These are phyloP conservation scores for Scleropages formosus DNA, from an alignment of 2,797 vertebrate species.

Conservation along the genomic window DNA sequence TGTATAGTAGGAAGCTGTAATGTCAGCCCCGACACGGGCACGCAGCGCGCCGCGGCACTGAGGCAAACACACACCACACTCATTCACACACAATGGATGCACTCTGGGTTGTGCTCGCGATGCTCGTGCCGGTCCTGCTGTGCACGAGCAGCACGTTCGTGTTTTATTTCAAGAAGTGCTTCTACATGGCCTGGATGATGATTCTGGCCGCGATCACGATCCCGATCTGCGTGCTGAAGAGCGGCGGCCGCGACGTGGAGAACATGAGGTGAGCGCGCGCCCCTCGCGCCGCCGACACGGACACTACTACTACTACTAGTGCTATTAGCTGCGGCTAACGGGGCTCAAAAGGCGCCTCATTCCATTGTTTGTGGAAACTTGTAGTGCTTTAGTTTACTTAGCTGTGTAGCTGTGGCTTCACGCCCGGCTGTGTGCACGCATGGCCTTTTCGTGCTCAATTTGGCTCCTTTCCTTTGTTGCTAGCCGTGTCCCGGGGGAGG, in stretches of 20 bases:
- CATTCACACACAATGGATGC: conserved; percentile 17
- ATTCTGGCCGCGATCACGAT: conserved; percentile 64
- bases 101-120: conserved; percentile 50
- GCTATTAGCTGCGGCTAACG: not conserved
- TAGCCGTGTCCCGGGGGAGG: no score
- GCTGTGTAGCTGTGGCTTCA: not conserved
- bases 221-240: conserved; percentile 59
- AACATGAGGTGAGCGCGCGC: conserved; percentile 68
- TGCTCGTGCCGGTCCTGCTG: conserved; percentile 57
- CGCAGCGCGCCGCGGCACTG: not conserved
- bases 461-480: no score
- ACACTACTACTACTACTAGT: no score
- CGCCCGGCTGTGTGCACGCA: conserved; percentile 4
- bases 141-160: conserved; percentile 61
- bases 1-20: conserved; percentile 15
- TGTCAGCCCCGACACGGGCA: conserved; percentile 3
- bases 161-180: conserved; percentile 67
- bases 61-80: no score
- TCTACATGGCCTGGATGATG: conserved; percentile 68
- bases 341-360: no score
- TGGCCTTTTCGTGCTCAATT: no score
- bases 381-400: not conserved
- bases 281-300: no score
- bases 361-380: not conserved
- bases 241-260: conserved; percentile 62